Evolutionary conservation across 1,140 invertebrate genomes (phyloP).

Genomic region (Ips nitidus): DNA sequence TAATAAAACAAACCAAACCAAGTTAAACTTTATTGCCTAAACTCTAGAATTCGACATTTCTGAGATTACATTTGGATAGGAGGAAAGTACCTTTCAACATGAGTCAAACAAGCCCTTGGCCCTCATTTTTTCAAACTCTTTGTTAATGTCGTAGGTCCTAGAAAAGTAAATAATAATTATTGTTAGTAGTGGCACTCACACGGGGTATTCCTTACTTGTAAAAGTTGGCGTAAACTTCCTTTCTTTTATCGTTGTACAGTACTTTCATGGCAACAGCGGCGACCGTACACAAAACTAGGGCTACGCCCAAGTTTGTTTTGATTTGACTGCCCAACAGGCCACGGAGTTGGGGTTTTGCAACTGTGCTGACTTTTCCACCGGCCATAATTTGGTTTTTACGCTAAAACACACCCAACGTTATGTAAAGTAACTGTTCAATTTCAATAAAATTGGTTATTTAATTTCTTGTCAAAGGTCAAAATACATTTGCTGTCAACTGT

Average conservation of each 20-base stretch:
- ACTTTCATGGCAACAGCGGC: slow-evolving; percentile 56
- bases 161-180: slow-evolving; percentile 36
- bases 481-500: no score
- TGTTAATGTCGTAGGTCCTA: slow-evolving; percentile 60
- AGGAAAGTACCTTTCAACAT: slow-evolving; percentile 35
- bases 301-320: slow-evolving; percentile 58
- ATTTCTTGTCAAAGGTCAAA: no score
- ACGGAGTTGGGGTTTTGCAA: slow-evolving; percentile 58
- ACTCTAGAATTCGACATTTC: neutral
- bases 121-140: slow-evolving; percentile 59
- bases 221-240: slow-evolving; percentile 65
- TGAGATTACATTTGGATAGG: neutral
- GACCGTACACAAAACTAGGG: slow-evolving; percentile 51
- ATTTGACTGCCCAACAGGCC: slow-evolving; percentile 60
- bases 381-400: neutral
- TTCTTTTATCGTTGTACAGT: slow-evolving; percentile 57
- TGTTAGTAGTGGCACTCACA: neutral
- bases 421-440: neutral
- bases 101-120: slow-evolving; percentile 60
- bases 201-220: slow-evolving; percentile 58
- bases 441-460: no score
- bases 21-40: neutral
- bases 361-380: slow-evolving; percentile 40
- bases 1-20: neutral
- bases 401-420: neutral